Base-by-base conservation (phyloP, 2,797 vertebrate genomes). In the Merluccius polli region DNA sequence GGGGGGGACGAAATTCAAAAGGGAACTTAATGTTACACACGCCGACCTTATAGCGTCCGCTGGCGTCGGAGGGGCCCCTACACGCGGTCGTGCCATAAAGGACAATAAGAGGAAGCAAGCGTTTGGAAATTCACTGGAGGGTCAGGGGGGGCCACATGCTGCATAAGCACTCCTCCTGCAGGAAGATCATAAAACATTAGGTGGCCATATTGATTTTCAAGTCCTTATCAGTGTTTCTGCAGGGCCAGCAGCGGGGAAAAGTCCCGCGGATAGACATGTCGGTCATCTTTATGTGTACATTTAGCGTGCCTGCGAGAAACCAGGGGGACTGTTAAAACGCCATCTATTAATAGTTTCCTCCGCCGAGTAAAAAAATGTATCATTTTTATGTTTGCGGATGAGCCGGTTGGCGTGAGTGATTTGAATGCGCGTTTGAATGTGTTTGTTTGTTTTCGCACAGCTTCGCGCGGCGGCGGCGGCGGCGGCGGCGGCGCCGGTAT, bases 161-260 rank as follows among this genome's bases (percentile, higher is more conserved):
- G 88, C 85, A 87, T 90, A 92, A 91, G 88, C 89, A 86, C 77
- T 91, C 78, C 83, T 89, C 85, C 83, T 76, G 81, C 78, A 75
- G 75, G 81, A 78, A 85, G 84, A 88, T 89, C 91, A 90, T 91
- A 93, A 94, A 93, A 81, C 89, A 90, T 75, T 0, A 80, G 84
- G 87, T 52, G 75, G 82, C 82, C 80, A 7, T 92, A 92, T 92
- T 86, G 90, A 92, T 91, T 88, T 87, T 75, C 71, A 73, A 63
- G 79, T 87, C 86, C 84, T 87, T 90, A 85, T 90, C 88, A 77
- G 85, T 86, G 88, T 86, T 87, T 90, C 83, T 85, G 83, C 84
- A 85, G 84, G 83, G 88, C 91, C 85, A 38, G 75, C 80, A 87
- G 86, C 87, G 67, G 79, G n/a, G n/a, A n/a, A 79, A 89, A 81